Conservation (phyloP, 2,113 vertebrate genomes). For the Axis porcinus region DNA sequence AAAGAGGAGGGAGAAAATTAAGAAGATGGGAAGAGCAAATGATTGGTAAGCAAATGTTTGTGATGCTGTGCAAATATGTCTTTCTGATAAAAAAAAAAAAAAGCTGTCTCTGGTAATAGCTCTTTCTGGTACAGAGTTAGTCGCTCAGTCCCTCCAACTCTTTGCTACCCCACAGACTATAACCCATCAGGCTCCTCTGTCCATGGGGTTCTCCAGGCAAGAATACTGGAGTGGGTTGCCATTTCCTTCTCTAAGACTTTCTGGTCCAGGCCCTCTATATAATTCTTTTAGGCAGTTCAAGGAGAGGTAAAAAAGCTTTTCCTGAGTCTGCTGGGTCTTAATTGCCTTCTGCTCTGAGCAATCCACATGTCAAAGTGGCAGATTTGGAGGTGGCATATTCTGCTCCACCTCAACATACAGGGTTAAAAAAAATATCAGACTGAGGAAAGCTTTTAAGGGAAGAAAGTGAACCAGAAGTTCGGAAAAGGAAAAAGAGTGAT, state of each 20-base stretch:
- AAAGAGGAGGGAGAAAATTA: neutral
- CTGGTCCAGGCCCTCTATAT: neutral
- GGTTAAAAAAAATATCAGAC: neutral
- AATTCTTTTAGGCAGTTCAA: neutral
- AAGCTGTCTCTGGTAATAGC: neutral
- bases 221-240: too few relatives aligned
- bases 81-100: neutral
- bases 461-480: neutral
- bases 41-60: neutral
- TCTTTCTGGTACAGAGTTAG: neutral
- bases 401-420: neutral
- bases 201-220: too few relatives aligned
- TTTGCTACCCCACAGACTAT: too few relatives aligned
- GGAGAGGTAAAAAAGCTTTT: neutral
- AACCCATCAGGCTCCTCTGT: too few relatives aligned
- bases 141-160: too few relatives aligned
- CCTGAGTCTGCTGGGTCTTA: neutral
- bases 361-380: neutral
- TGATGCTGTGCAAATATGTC: too few relatives aligned
- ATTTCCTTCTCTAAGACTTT: too few relatives aligned
- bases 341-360: neutral
- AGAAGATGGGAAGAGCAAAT: neutral
- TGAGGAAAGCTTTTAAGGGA: neutral
- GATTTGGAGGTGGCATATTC: neutral
- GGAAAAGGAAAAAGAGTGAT: neutral